These are phyloP conservation scores for Maniola jurtina DNA, from an alignment of 1,140 invertebrate genomes.

Conservation along the genomic window DNA sequence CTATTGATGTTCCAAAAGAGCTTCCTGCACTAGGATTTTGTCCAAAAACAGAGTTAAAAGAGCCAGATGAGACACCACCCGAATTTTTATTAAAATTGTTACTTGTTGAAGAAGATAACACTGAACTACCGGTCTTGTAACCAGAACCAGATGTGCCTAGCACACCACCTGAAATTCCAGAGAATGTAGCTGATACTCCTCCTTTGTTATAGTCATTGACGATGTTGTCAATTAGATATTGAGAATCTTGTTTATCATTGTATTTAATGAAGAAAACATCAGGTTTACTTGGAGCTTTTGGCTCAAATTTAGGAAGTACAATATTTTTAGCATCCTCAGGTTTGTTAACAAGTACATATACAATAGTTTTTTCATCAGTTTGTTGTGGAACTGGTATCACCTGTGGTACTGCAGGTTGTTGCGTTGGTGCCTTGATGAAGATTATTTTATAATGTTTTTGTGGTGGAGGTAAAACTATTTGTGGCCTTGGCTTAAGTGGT, in stretches of 20 bases:
- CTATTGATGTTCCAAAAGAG: slow-evolving; percentile 6
- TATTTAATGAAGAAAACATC: slow-evolving; percentile 72
- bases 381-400: slow-evolving; percentile 58
- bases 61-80: neutral
- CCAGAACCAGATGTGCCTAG: slow-evolving; percentile 7
- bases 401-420: slow-evolving; percentile 64
- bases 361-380: slow-evolving; percentile 90
- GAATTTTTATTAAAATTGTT: neutral
- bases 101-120: neutral
- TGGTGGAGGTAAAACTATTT: slow-evolving; percentile 59
- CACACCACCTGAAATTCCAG: slow-evolving; percentile 23
- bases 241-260: slow-evolving; percentile 63
- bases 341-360: slow-evolving; percentile 91
- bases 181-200: slow-evolving; percentile 43
- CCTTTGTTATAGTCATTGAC: slow-evolving; percentile 61
- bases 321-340: slow-evolving; percentile 86
- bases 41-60: slow-evolving; percentile 11
- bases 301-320: slow-evolving; percentile 80
- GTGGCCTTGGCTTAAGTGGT: slow-evolving; percentile 43
- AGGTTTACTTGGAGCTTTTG: slow-evolving; percentile 63
- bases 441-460: slow-evolving; percentile 88
- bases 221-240: slow-evolving; percentile 63
- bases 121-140: slow-evolving; percentile 11
- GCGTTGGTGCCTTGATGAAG: slow-evolving; percentile 86
- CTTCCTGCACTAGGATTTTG: neutral